phyloP scores from a whole-genome alignment of 1,140 invertebrate species.

The Zaprionus tsacasi region DNA sequence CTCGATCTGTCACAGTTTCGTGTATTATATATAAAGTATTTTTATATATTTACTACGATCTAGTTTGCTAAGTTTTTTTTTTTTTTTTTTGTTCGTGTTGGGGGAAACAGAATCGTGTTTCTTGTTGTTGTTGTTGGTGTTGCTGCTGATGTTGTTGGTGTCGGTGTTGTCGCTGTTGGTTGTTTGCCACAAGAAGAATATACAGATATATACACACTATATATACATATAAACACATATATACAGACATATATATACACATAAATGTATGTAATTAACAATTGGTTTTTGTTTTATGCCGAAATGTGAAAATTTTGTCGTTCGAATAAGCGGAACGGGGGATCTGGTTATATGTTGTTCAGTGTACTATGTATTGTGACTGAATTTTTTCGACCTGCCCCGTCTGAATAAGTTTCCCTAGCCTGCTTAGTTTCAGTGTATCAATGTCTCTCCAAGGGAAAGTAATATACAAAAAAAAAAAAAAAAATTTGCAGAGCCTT shows the following conservation, averaged over 20 bases:
- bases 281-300: conserved; percentile 60
- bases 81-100: neutral
- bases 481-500: neutral
- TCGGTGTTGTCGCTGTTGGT: neutral
- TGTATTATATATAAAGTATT: neutral
- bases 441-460: too few species aligned
- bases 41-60: neutral
- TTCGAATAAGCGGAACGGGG: conserved; percentile 52
- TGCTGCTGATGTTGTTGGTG: neutral
- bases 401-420: conserved; percentile 2
- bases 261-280: conserved; percentile 47
- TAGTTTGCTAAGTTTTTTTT: neutral
- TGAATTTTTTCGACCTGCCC: conserved; percentile 11
- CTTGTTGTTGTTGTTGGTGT: neutral
- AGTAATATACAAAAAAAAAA: neutral
- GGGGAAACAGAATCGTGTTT: conserved; percentile 1
- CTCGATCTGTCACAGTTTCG: conserved; percentile 4
- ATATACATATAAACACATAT: conserved; percentile 8
- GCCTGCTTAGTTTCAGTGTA: conserved; percentile 17
- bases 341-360: conserved; percentile 46
- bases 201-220: conserved; percentile 34
- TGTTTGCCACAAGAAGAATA: neutral
- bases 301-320: conserved; percentile 67
- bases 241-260: neutral
- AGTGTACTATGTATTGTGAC: conserved; percentile 45